Base-by-base conservation (phyloP, 2,888 invertebrate genomes). In the Sminthurinus aureus region DNA sequence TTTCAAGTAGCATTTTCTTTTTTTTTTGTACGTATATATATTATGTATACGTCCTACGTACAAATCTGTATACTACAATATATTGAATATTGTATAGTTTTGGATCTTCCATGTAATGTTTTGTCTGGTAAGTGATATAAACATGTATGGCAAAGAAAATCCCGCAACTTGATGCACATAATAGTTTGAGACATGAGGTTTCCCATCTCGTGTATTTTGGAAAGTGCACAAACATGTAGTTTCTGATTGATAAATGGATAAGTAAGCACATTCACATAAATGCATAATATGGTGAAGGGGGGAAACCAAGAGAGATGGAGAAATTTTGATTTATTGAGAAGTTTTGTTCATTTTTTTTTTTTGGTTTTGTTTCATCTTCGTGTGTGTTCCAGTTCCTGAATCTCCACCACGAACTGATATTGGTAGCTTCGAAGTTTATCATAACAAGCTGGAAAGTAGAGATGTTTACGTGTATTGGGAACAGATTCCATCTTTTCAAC, bases 401-500 rank as follows among this genome's bases (percentile, higher is more conserved):
- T 91, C 92, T 58, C 93, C 96, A 58, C 96, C 96, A 0, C 92
- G 92, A 79, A 93, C 94, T 4, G 93, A 93, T 86, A 91, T 93
- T 20, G 96, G 96, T 69, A 94, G 94, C 89, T 96, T 96, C 90
- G 93, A 94, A 90, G 91, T 91, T 86, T 89, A 90, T 20, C 90
- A 90, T 80, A 79, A 83, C 26, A 66, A 85, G n/a, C 52, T 73
- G n/a, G 38, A 86, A 58, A 92, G 90, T 89, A 91, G 94, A 86
- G 92, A 93, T 81, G 91, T 95, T 71, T 93, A 93, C 89, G 91
- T 96, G 26, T 96, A 96, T 90, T 96, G 96, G 96, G 93, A 95
- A 89, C 93, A 94, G 86, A 92, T 96, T 79, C 92, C 93, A 24
- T 92, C 92, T 74, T 92, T 92, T 89, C 92, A 94, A 87, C 92